Base-by-base conservation (phyloP, 2,113 vertebrate genomes). In the Nansenia antarctica region DNA sequence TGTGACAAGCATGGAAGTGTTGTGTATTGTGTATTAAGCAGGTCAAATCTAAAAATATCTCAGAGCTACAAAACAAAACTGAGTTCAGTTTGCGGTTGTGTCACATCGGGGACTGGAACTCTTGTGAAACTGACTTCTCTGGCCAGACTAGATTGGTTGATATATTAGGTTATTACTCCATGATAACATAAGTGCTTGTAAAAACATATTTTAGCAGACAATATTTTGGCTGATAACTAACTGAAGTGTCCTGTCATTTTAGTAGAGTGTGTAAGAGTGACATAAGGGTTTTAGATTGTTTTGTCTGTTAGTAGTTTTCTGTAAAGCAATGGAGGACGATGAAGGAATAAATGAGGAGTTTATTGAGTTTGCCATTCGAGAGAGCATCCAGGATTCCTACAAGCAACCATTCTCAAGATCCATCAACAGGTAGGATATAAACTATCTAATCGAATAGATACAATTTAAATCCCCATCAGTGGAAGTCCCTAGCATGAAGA, bases 331-430 rank as follows among this genome's bases (percentile, higher is more conserved):
- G 94, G 91, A 93, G 9, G 82, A 76, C 69, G 64, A 72, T 66
- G 90, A 94, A 20, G 88, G 87, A 31, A 75, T 87, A 5, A 84
- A 91, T 45, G 93, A 94, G 79, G 93, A 92, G 31, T 84, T 96
- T 49, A 74, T 92, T 47, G 88, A 87, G 57, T 94, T 92, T 80
- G 94, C 93, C 42, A 73, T 96, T 77, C 91, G 82, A 53, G 87
- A 94, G 79, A 94, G 92, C 78, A 84, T 95, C 78, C 87, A n/a
- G n/a, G n/a, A n/a, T n/a, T n/a, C n/a, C n/a, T n/a, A n/a, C n/a
- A n/a, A n/a, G n/a, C n/a, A n/a, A n/a, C n/a, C n/a, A n/a, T n/a
- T n/a, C n/a, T n/a, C n/a, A 94, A 70, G 95, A 95, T 69, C 88
- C 91, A 20, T 67, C 55, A 75, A 76, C 69, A 57, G 80, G 90